These are phyloP conservation scores for Ectropis crepuscularia DNA, from an alignment of 2,888 invertebrate genomes.

Conservation along the genomic window DNA sequence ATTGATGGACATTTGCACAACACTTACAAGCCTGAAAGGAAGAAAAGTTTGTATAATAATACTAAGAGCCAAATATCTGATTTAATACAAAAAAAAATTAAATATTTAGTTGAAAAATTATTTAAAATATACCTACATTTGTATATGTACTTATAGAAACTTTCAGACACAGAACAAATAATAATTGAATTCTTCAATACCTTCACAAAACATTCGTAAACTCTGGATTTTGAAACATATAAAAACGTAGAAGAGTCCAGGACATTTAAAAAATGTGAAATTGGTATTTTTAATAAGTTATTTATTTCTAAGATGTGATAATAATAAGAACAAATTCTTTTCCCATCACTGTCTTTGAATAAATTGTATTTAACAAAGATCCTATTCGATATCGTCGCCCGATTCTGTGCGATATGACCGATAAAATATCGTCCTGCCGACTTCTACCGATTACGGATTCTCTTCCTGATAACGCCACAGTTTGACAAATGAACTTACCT, in stretches of 20 bases:
- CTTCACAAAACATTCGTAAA: no score
- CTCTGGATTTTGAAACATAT: neutral
- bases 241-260: neutral
- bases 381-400: slow-evolving; percentile 55
- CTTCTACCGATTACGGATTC: slow-evolving; percentile 76
- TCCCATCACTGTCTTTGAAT: slow-evolving; percentile 37
- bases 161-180: no score
- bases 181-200: no score
- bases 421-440: slow-evolving; percentile 63
- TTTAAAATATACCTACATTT: no score
- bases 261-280: neutral
- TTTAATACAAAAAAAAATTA: no score
- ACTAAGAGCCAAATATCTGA: no score
- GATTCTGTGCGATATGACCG: slow-evolving; percentile 74
- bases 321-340: slow-evolving; percentile 21
- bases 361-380: slow-evolving; percentile 40
- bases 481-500: slow-evolving; percentile 81
- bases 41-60: no score
- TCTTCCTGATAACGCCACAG: slow-evolving; percentile 72
- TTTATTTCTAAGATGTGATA: neutral
- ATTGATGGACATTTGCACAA: no score
- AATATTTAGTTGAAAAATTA: no score
- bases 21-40: no score
- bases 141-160: no score
- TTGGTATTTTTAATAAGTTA: neutral